phyloP scores from a whole-genome alignment of 1,140 invertebrate species.

The Acyrthosiphon pisum region DNA sequence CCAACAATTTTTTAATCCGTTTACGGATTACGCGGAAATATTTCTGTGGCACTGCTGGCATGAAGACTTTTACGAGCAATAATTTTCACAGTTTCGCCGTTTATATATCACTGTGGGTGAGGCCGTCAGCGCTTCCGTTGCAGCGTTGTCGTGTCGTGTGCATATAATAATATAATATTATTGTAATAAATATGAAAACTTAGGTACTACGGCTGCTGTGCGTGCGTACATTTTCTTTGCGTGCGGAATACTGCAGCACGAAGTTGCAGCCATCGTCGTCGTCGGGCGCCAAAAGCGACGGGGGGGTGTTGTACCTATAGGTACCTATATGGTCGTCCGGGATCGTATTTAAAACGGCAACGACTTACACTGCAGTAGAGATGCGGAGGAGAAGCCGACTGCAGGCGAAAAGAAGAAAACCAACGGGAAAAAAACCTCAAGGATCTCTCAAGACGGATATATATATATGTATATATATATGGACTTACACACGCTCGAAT shows the following conservation, averaged over 20 bases:
- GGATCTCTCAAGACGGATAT: neutral
- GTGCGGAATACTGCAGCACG: neutral
- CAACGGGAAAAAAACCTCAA: neutral
- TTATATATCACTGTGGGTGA: neutral
- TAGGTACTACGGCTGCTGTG: neutral
- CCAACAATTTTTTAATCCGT: neutral
- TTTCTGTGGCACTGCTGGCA: neutral
- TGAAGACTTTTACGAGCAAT: neutral
- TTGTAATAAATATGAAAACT: neutral
- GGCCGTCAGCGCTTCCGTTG: neutral
- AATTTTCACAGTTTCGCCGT: neutral
- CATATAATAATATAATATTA: neutral
- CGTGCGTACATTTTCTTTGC: neutral
- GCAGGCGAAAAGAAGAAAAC: neutral
- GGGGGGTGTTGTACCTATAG: neutral
- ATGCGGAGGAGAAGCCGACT: neutral
- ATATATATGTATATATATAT: too few species aligned
- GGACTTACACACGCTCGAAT: neutral
- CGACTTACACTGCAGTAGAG: neutral
- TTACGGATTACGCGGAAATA: neutral
- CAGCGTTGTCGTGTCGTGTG: neutral
- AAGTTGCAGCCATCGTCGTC: neutral
- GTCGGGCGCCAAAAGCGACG: constrained; percentile 18
- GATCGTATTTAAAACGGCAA: neutral
- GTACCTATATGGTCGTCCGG: neutral